Percentiles rank a stretch among this genome's conserved stretches.
Conservation (phyloP, 35 echinoderm and acorn worm species). For the Lytechinus pictus region DNA sequence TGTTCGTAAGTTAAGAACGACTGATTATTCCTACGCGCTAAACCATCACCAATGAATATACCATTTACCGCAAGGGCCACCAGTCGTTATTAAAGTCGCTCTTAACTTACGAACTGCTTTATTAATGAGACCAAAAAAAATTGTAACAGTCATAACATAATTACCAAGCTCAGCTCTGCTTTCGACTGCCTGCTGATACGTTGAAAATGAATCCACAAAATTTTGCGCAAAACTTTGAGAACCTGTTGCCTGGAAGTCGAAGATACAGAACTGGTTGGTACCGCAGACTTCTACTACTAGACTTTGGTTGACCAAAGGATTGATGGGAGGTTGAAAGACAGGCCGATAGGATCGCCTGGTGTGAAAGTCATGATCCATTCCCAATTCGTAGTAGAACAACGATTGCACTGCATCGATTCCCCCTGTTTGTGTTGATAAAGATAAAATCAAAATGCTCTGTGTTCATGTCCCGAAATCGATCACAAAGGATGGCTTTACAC, state of each 20-base stretch:
- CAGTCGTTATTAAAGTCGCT: too few species aligned
- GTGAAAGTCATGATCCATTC: background rate
- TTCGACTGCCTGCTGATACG: background rate
- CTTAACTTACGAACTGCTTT: too few species aligned
- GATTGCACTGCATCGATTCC: background rate
- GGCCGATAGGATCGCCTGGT: background rate
- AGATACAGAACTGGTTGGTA: slow-evolving; percentile 8
- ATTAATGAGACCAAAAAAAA: too few species aligned
- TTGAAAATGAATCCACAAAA: background rate
- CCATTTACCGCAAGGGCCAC: too few species aligned
- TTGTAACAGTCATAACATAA: too few species aligned
- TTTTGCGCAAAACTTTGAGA: background rate
- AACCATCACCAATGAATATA: too few species aligned
- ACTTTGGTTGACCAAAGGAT: background rate
- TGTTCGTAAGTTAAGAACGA: too few species aligned
- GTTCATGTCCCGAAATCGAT: too few species aligned
- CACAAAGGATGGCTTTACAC: too few species aligned
- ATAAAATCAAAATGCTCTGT: too few species aligned
- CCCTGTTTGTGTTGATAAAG: too few species aligned
- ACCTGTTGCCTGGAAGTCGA: slow-evolving; percentile 22
- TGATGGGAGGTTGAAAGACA: background rate
- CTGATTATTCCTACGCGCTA: too few species aligned
- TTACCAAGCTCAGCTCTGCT: background rate
- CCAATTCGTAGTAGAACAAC: slow-evolving; percentile 11
- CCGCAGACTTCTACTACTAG: background rate